phyloP scores from a whole-genome alignment of 2,888 invertebrate genomes.

The Eremobia ochroleuca region DNA sequence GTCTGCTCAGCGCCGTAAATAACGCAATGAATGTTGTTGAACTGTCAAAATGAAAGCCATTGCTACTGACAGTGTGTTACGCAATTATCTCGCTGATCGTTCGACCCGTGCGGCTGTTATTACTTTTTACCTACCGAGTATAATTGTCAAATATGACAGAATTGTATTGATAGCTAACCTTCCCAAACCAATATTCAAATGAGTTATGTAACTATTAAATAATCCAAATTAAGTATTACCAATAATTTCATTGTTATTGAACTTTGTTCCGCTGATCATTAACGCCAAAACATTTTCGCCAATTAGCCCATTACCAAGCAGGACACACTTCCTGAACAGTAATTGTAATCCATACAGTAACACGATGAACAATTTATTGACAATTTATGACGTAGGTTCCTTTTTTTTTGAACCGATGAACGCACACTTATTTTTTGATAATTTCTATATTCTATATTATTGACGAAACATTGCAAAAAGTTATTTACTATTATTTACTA shows the following conservation, averaged over 20 bases:
- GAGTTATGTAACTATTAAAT: conserved; percentile 6
- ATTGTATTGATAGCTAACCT: conserved; percentile 5
- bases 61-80: background rate
- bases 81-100: background rate
- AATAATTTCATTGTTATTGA: conserved; percentile 12
- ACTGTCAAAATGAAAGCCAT: no score
- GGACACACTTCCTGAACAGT: conserved; percentile 12
- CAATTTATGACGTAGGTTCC: conserved; percentile 25
- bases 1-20: no score
- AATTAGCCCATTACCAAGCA: conserved; percentile 44
- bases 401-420: background rate
- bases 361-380: conserved; percentile 31
- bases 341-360: conserved; percentile 23
- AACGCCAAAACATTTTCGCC: conserved; percentile 20
- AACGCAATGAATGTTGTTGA: no score
- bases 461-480: conserved; percentile 8
- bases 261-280: conserved; percentile 28
- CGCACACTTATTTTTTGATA: no score
- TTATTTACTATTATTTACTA: conserved; percentile 4
- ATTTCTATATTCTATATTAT: no score
- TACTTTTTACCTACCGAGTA: background rate
- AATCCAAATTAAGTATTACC: conserved; percentile 29
- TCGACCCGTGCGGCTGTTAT: background rate
- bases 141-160: background rate
- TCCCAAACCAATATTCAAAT: conserved; percentile 2